phyloP scores from a whole-genome alignment of 2,113 vertebrate species.

The Amphiprion ocellaris region DNA sequence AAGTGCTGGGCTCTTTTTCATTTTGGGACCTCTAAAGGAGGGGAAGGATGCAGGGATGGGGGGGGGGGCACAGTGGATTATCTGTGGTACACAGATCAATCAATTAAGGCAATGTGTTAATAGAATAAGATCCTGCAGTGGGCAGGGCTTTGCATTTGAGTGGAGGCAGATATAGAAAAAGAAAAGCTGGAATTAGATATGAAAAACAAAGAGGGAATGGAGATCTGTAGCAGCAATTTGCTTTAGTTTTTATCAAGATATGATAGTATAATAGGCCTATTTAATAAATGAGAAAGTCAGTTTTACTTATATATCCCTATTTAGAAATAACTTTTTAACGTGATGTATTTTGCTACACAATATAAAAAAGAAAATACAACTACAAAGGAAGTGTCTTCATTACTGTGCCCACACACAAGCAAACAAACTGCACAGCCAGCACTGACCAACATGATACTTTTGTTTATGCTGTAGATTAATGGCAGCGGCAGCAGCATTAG shows the following conservation, averaged over 20 bases:
- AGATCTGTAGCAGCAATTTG: neutral
- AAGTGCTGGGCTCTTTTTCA: constrained; percentile 47
- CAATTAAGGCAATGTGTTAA: constrained; percentile 75
- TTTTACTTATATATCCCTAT: neutral
- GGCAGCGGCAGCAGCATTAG: constrained; percentile 64
- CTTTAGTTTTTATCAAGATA: neutral
- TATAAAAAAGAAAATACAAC: constrained; percentile 1
- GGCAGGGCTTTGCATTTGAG: constrained; percentile 13
- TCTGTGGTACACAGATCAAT: constrained; percentile 72
- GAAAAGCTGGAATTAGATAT: neutral
- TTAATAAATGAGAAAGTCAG: neutral
- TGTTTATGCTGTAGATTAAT: constrained; percentile 80
- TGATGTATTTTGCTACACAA: neutral
- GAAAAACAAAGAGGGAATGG: neutral
- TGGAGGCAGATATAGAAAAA: neutral
- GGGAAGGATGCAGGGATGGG: constrained; percentile 12
- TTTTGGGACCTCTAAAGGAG: constrained; percentile 54
- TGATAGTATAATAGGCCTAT: neutral
- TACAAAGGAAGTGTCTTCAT: neutral
- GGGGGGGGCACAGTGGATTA: constrained; percentile 34
- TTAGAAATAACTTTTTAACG: neutral
- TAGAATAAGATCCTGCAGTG: constrained; percentile 67
- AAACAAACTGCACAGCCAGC: constrained; percentile 60
- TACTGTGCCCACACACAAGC: neutral
- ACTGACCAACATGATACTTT: constrained; percentile 57